Evolutionary conservation across 1,140 invertebrate genomes (phyloP).

Genomic region (Sarcophaga bullata): DNA sequence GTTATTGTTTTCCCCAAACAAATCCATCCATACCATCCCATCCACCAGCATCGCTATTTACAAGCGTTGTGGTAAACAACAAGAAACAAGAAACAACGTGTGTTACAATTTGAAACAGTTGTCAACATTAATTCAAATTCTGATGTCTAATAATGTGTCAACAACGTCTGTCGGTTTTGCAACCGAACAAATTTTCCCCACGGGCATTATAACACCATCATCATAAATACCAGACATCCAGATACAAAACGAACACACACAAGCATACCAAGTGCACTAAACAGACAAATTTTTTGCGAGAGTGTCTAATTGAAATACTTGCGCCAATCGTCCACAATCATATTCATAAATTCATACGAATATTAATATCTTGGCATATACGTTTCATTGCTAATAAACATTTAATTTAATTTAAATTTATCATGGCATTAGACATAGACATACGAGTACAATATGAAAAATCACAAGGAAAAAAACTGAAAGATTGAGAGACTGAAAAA

Average conservation of each 20-base stretch:
- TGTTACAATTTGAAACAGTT: constrained; percentile 28
- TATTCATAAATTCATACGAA: not conserved
- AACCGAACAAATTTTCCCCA: not conserved
- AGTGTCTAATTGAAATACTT: not conserved
- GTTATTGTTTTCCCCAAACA: not conserved
- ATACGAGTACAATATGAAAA: too few species aligned
- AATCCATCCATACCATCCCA: not conserved
- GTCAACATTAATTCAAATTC: constrained; percentile 39
- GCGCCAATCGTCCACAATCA: not conserved
- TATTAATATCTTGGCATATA: not conserved
- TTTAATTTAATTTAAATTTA: constrained; percentile 39
- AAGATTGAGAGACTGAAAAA: too few species aligned
- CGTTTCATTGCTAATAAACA: constrained; percentile 24
- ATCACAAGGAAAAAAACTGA: too few species aligned
- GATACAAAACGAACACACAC: not conserved
- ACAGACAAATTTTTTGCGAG: not conserved
- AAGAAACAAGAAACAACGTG: too few species aligned
- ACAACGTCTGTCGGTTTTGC: not conserved
- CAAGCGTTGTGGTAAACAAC: too few species aligned
- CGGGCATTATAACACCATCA: not conserved
- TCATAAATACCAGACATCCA: not conserved
- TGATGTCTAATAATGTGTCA: constrained; percentile 36
- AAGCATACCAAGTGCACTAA: too few species aligned
- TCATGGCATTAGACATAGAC: constrained; percentile 5
- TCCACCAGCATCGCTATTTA: not conserved